A percentile compares a stretch with the other conserved stretches of the same genome.
phyloP scores from a whole-genome alignment of 2,113 vertebrate species.

The Solea senegalensis region DNA sequence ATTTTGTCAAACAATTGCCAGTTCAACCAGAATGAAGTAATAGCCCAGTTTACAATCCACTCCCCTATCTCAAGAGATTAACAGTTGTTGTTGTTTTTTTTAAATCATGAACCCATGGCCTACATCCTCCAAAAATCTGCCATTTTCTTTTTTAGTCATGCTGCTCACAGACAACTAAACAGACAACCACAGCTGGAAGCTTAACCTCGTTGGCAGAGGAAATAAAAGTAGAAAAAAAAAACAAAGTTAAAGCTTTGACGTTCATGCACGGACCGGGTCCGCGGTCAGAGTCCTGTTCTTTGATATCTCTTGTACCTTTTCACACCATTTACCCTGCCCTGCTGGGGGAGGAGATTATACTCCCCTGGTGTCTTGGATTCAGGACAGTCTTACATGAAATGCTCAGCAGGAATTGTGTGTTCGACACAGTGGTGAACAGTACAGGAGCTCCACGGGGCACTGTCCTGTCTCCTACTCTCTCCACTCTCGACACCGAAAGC shows the following conservation, averaged over 20 bases:
- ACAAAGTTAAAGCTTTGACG: background rate
- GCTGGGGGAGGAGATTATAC: background rate
- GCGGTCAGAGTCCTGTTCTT: no score
- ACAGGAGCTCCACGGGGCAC: background rate
- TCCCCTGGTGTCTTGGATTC: background rate
- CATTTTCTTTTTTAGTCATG: no score
- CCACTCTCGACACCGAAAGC: background rate
- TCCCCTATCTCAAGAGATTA: no score
- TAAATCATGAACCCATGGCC: no score
- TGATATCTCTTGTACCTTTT: background rate
- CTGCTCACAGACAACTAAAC: no score
- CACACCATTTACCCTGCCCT: background rate
- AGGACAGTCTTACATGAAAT: background rate
- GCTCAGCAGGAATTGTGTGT: background rate
- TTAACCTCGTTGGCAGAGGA: no score
- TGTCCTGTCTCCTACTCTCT: background rate
- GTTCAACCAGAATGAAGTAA: no score
- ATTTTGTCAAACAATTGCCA: no score
- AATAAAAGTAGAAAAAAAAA: background rate
- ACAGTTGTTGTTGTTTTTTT: no score
- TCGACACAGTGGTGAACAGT: background rate
- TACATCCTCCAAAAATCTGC: no score
- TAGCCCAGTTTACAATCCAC: no score
- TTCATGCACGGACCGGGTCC: background rate
- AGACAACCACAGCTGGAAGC: no score